Evolutionary conservation across 2,113 vertebrate species (phyloP).

Genomic region (Nycticryphes semicollaris): DNA sequence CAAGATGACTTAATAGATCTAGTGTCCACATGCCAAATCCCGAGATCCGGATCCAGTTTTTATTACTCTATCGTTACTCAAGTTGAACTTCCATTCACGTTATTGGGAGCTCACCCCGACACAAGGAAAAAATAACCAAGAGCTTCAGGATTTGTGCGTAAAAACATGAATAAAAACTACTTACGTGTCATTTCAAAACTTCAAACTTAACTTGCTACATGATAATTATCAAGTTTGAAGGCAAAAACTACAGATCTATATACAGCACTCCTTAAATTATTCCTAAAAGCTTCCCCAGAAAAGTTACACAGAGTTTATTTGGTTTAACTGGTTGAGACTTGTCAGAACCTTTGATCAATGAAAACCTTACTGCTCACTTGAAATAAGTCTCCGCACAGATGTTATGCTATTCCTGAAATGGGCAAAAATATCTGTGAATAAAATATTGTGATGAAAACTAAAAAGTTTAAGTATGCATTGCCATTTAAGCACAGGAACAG

Average conservation of each 20-base stretch:
- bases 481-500: not conserved
- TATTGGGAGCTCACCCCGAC: constrained; percentile 24
- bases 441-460: not conserved
- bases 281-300: not conserved
- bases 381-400: not conserved
- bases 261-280: not conserved
- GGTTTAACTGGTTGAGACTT: not conserved
- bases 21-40: constrained; percentile 52
- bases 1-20: constrained; percentile 63
- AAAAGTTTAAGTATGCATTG: not conserved
- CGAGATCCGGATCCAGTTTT: constrained; percentile 54
- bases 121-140: constrained; percentile 10
- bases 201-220: not conserved
- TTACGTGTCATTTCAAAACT: not conserved
- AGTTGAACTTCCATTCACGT: constrained; percentile 33
- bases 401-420: not conserved
- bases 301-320: not conserved
- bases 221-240: not conserved
- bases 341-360: not conserved
- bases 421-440: not conserved
- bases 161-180: not conserved
- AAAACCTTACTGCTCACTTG: not conserved
- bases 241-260: not conserved
- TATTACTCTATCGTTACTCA: constrained; percentile 44
- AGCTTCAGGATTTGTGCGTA: not conserved